Evolutionary conservation across 2,797 vertebrate species (phyloP).

Genomic region (Falco concolor): DNA sequence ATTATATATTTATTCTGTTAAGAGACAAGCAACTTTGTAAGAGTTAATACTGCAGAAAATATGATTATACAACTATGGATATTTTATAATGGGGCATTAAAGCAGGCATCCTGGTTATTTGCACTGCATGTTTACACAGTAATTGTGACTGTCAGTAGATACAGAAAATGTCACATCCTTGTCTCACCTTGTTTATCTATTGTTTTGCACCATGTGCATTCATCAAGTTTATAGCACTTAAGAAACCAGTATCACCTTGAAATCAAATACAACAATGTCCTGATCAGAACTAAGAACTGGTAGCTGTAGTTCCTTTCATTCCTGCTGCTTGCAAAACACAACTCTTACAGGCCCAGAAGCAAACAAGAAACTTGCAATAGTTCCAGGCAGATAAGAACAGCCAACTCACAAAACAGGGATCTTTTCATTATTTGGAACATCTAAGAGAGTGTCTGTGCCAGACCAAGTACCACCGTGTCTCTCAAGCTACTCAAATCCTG

Average conservation of each 20-base stretch:
- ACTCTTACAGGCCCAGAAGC: neutral
- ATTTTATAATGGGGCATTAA: neutral
- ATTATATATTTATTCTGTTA: neutral
- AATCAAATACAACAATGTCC: neutral
- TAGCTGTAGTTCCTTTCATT: neutral
- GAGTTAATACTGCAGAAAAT: neutral
- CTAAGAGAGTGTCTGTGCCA: neutral
- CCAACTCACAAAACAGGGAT: neutral
- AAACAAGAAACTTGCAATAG: neutral
- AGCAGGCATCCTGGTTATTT: neutral
- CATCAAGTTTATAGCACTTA: neutral
- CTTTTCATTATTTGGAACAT: neutral
- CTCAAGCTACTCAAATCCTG: neutral
- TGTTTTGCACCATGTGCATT: neutral
- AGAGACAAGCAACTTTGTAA: neutral
- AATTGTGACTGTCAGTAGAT: neutral
- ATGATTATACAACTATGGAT: rapidly evolving
- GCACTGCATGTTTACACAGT: neutral
- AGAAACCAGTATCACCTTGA: neutral
- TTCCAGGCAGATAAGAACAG: conserved; percentile 10
- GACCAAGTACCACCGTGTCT: neutral
- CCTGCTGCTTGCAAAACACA: neutral
- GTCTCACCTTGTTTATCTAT: neutral
- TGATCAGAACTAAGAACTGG: neutral
- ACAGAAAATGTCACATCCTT: neutral